Evolutionary conservation across 2,888 invertebrate genomes (phyloP).

Genomic region (Ophioninae sp.): DNA sequence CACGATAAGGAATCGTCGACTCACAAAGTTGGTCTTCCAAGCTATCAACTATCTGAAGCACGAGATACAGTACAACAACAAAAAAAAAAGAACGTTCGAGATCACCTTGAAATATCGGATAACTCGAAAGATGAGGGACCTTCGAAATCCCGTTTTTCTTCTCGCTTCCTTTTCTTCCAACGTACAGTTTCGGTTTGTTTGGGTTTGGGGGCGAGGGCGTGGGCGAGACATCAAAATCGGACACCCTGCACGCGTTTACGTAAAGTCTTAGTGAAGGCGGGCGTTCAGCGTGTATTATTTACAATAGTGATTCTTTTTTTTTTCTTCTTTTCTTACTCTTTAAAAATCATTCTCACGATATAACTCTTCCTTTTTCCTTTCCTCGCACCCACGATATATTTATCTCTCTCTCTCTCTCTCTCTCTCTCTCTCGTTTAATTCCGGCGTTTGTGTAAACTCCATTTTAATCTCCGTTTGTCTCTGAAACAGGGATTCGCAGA

Average conservation of each 20-base stretch:
- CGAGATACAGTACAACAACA: no score
- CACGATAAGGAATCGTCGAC: no score
- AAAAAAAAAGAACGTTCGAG: no score
- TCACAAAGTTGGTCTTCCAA: no score
- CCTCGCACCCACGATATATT: constrained; percentile 51
- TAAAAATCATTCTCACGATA: constrained; percentile 47
- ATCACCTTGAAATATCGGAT: no score
- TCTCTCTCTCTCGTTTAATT: constrained; percentile 27
- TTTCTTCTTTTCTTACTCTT: constrained; percentile 47
- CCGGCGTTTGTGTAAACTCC: background rate
- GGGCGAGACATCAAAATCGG: constrained; percentile 10
- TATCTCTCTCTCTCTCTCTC: constrained; percentile 32
- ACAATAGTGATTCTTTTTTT: constrained; percentile 71
- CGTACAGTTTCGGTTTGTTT: no score
- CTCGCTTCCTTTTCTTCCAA: no score
- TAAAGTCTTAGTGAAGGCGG: constrained; percentile 70
- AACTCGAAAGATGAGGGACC: no score
- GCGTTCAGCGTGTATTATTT: constrained; percentile 72
- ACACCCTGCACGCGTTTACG: constrained; percentile 19
- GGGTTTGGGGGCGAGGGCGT: no score
- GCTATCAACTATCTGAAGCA: no score
- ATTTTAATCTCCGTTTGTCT: constrained; percentile 25
- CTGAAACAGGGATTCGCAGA: constrained; percentile 48
- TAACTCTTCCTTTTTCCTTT: constrained; percentile 40
- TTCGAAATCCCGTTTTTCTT: no score